A percentile compares a stretch with the other conserved stretches of the same genome.
phyloP scores from a whole-genome alignment of 2,888 invertebrate species.

The Drosophila stalkeri region DNA sequence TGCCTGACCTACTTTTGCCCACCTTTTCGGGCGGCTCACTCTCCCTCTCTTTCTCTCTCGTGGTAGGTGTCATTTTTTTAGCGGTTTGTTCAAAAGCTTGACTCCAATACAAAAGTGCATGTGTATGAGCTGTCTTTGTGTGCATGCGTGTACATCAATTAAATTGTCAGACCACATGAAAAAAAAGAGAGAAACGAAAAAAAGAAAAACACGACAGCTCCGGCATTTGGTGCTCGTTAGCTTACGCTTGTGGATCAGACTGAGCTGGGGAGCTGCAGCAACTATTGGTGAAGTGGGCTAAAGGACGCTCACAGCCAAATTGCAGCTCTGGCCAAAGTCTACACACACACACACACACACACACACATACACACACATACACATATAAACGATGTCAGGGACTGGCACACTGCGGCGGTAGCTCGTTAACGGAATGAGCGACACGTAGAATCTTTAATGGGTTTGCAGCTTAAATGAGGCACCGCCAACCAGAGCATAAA shows the following conservation, averaged over 20 bases:
- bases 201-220: conserved; percentile 26
- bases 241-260: conserved; percentile 29
- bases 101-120: conserved; percentile 12
- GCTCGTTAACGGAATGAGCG: conserved; percentile 58
- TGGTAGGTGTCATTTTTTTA: conserved; percentile 70
- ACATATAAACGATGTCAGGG: conserved; percentile 62
- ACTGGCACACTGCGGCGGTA: conserved; percentile 42
- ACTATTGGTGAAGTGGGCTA: conserved; percentile 48
- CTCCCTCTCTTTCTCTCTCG: neutral
- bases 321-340: conserved; percentile 47
- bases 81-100: conserved; percentile 75
- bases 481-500: conserved; percentile 19
- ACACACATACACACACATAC: conserved; percentile 9
- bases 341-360: conserved; percentile 8
- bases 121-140: conserved; percentile 36
- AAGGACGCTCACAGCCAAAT: conserved; percentile 60
- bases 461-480: conserved; percentile 30
- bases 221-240: conserved; percentile 71
- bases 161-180: conserved; percentile 67
- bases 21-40: conserved; percentile 47
- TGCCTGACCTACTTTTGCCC: conserved; percentile 71
- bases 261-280: neutral
- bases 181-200: conserved; percentile 20
- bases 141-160: conserved; percentile 73
- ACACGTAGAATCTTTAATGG: conserved; percentile 50